A percentile compares a stretch with the other conserved stretches of the same genome.
Evolutionary conservation across 2,888 invertebrate genomes (phyloP).

Genomic region (Tachina grossa): DNA sequence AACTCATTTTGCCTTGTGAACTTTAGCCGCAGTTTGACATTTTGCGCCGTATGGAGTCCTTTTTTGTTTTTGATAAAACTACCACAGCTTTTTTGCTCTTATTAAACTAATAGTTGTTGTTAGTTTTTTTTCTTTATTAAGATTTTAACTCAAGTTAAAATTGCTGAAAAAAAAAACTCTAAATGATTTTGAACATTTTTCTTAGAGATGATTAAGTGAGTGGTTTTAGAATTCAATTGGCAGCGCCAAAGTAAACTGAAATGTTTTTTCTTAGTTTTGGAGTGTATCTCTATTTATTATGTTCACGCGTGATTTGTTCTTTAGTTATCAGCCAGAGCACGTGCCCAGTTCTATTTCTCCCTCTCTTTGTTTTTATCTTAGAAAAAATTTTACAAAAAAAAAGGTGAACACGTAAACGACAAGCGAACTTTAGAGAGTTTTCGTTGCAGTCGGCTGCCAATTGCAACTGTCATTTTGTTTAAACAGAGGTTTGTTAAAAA

Average conservation of each 20-base stretch:
- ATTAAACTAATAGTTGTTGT: conserved; percentile 30
- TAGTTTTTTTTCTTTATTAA: conserved; percentile 48
- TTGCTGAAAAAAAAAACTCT: conserved; percentile 17
- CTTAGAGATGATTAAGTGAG: background rate
- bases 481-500: conserved; percentile 52
- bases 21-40: conserved; percentile 69
- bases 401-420: conserved; percentile 28
- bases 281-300: too few species aligned
- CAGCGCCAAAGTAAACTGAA: too few species aligned
- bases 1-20: conserved; percentile 62
- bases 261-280: too few species aligned
- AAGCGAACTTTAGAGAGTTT: conserved; percentile 67
- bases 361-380: conserved; percentile 25
- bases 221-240: too few species aligned
- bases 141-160: conserved; percentile 37
- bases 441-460: conserved; percentile 70
- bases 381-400: background rate
- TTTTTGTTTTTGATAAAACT: conserved; percentile 1
- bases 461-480: conserved; percentile 68
- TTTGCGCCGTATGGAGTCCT: conserved; percentile 64
- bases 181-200: background rate
- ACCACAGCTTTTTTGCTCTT: background rate
- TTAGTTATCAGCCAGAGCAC: background rate
- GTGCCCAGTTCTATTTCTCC: background rate
- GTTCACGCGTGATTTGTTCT: background rate